Conservation (phyloP, 1,140 invertebrate genomes). For the Hylyphantes graminicola region DNA sequence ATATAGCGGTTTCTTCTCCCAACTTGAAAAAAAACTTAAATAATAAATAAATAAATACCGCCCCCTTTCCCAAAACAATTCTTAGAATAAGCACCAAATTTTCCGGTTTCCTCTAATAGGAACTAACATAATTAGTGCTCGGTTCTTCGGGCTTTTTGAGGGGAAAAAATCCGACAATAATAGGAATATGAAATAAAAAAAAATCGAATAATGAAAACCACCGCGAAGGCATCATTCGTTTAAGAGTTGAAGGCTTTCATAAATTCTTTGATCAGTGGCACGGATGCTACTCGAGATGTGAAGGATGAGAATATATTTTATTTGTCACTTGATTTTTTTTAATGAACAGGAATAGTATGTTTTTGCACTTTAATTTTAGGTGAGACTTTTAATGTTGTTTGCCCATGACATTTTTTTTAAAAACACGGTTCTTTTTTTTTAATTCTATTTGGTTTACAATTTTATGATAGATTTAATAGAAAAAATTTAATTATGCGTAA, state of each 20-base stretch:
- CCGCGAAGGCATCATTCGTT: slow-evolving; percentile 47
- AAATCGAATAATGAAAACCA: slow-evolving; percentile 10
- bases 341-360: too few species aligned
- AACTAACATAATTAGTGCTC: slow-evolving; percentile 57
- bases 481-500: too few species aligned
- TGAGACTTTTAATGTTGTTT: too few species aligned
- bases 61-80: background rate
- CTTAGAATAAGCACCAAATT: slow-evolving; percentile 23
- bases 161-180: slow-evolving; percentile 23
- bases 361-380: too few species aligned
- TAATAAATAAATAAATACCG: background rate
- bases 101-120: slow-evolving; percentile 42
- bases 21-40: background rate
- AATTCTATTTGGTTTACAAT: too few species aligned
- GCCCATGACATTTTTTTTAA: too few species aligned
- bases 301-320: too few species aligned
- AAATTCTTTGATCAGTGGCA: slow-evolving; percentile 57
- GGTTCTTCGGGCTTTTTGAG: background rate
- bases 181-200: slow-evolving; percentile 16
- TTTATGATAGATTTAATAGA: too few species aligned
- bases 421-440: too few species aligned
- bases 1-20: background rate
- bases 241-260: slow-evolving; percentile 57
- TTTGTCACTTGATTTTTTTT: too few species aligned
- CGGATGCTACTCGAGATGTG: background rate